These are phyloP conservation scores for Thelohanellus kitauei DNA, from an alignment of 30 jellyfish, hydroid and myxozoan genomes.

Conservation along the genomic window DNA sequence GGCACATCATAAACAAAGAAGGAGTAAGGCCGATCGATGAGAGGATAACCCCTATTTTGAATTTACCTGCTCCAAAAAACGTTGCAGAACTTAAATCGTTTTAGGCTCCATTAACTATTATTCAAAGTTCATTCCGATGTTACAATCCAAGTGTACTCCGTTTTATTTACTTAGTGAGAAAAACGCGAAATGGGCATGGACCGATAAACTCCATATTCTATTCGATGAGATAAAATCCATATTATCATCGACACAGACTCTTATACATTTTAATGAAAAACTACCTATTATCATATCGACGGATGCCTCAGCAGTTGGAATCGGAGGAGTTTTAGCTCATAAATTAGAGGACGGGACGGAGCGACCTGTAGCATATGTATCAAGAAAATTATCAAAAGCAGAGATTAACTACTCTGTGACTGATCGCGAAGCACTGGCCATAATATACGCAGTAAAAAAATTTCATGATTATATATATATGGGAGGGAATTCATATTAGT, in stretches of 20 bases:
- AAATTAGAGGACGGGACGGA: conserved; percentile 13
- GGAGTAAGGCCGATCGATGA: conserved; percentile 8
- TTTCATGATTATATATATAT: conserved; percentile 21
- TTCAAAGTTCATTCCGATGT: conserved; percentile 6
- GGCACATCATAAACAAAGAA: conserved; percentile 4
- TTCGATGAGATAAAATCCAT: too few relatives aligned
- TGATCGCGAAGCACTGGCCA: conserved; percentile 21
- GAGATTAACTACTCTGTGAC: conserved; percentile 18
- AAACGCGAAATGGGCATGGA: conserved; percentile 9
- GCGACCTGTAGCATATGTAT: conserved; percentile 20
- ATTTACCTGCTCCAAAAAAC: conserved; percentile 13
- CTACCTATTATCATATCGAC: conserved; percentile 4
- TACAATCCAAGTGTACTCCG: conserved; percentile 4
- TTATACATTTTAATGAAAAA: conserved; percentile 20
- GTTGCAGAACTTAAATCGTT: conserved; percentile 8
- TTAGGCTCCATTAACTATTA: conserved; percentile 11
- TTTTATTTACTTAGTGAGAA: conserved; percentile 3
- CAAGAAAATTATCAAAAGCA: conserved; percentile 8
- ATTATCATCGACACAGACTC: too few relatives aligned
- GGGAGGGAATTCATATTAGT: conserved; percentile 20
- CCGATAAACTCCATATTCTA: too few relatives aligned
- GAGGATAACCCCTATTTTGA: conserved; percentile 5
- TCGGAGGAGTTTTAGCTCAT: conserved; percentile 30
- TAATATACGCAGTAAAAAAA: conserved; percentile 20
- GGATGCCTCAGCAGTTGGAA: conserved; percentile 27